Evolutionary conservation across 2,113 vertebrate genomes (phyloP), one percentile per base, ranked within the genome.

Genomic region (Coptodon rendalli): DNA sequence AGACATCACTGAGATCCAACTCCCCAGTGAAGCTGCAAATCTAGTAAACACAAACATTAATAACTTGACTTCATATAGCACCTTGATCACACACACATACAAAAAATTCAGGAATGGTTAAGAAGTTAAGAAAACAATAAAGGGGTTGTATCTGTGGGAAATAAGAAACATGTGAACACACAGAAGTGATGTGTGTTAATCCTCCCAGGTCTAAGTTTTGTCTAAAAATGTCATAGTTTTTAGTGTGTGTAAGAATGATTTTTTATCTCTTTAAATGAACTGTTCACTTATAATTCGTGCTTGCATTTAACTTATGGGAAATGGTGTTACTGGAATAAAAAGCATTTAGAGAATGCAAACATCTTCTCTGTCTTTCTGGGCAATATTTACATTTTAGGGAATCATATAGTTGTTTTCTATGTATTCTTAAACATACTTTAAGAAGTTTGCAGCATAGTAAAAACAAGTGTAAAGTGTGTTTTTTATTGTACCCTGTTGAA

Each of bases 11-110:
- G 83, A 90, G 57, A 84, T 83, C 31, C 76, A 84, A 89, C 68
- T 93, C 90, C 93, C 87, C 45, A 76, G 90, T 88, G 89, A 93
- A 92, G 82, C 73, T 16, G 19, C 57, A 87, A 6, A 86, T 82
- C 50, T 85, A 89, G 86, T 89, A 94, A 93, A 90, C 83, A 90
- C 89, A 87, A 87, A 89, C 90, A 91, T 91, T 92, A 90, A 91
- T 93, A 94, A 91, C 86, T 82, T 3, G 1, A 86, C 73, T 81
- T 86, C 81, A 81, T 79, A 38, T 7, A 89, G 57, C 34, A 66
- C 80, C 27, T 85, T 87, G 48, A 89, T 81, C 56, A 78, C 66
- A 86, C 56, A 66, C 63, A 85, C 57, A 87, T 11, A 81, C 2
- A 73, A 1, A 52, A 63, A 38, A 53, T 59, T 4, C 7, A 5